Conservation (phyloP, 1,140 invertebrate genomes). For the Achroia grisella region DNA sequence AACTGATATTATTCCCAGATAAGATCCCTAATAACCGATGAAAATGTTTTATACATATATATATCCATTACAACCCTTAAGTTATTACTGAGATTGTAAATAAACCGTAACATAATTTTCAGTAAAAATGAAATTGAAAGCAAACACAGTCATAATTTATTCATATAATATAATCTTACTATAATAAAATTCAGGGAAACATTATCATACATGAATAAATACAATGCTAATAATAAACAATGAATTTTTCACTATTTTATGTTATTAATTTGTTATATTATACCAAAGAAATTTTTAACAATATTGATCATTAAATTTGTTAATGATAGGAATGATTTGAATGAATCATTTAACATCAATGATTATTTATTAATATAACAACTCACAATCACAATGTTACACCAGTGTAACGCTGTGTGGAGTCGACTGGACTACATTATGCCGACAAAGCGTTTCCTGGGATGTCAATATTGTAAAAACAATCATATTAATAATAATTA, state of each 20-base stretch:
- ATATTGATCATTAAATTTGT: constrained; percentile 26
- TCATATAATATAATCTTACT: constrained; percentile 69
- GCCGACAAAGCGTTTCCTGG: constrained; percentile 1
- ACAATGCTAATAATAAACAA: constrained; percentile 67
- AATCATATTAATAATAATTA: background rate
- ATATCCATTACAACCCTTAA: too few species aligned
- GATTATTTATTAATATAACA: constrained; percentile 15
- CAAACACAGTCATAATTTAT: constrained; percentile 23
- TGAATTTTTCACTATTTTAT: constrained; percentile 40
- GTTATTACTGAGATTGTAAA: too few species aligned
- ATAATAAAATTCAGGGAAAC: constrained; percentile 69
- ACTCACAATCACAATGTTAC: constrained; percentile 27
- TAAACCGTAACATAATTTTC: too few species aligned
- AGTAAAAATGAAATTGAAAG: too few species aligned
- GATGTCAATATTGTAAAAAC: constrained; percentile 2
- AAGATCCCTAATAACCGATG: too few species aligned
- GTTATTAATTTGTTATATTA: constrained; percentile 31
- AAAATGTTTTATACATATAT: too few species aligned
- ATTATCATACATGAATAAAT: constrained; percentile 71
- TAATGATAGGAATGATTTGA: constrained; percentile 59
- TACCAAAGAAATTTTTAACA: constrained; percentile 34
- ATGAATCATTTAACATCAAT: constrained; percentile 38
- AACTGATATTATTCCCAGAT: too few species aligned
- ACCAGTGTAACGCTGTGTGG: constrained; percentile 24
- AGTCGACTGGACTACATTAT: constrained; percentile 6